Evolutionary conservation across 2,888 invertebrate genomes (phyloP).

Genomic region (Phengaris alcon): DNA sequence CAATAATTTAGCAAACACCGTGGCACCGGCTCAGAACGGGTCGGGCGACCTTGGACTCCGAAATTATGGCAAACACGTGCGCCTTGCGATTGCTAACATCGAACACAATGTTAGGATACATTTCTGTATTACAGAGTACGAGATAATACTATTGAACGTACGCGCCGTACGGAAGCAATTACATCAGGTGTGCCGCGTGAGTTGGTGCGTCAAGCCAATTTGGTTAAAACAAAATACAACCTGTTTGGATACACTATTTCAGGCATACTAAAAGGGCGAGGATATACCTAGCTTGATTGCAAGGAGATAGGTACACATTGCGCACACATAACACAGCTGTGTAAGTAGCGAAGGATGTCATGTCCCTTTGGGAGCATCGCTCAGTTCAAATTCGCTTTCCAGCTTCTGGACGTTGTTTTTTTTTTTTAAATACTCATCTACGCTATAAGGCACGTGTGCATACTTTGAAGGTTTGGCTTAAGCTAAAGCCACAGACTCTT

Average conservation of each 20-base stretch:
- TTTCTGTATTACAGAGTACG: neutral
- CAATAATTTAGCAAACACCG: neutral
- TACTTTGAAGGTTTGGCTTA: neutral
- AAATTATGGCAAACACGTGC: slow-evolving; percentile 43
- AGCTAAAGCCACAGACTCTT: neutral
- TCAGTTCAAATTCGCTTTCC: neutral
- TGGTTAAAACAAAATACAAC: too few species aligned
- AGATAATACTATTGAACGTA: neutral
- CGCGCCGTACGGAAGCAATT: too few species aligned
- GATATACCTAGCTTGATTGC: neutral
- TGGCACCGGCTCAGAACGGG: slow-evolving; percentile 26
- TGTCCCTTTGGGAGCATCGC: too few species aligned
- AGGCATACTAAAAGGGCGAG: neutral
- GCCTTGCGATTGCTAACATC: slow-evolving; percentile 24
- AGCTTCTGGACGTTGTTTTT: neutral
- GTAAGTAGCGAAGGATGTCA: neutral
- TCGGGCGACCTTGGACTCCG: slow-evolving; percentile 39
- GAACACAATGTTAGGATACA: slow-evolving; percentile 31
- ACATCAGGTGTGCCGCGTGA: too few species aligned
- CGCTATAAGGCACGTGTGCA: neutral
- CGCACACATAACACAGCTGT: neutral
- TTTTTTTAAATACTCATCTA: neutral
- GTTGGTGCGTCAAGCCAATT: too few species aligned
- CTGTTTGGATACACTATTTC: too few species aligned
- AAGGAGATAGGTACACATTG: neutral